phyloP scores from a whole-genome alignment of 2,113 vertebrate genomes.

The Lontra canadensis region DNA sequence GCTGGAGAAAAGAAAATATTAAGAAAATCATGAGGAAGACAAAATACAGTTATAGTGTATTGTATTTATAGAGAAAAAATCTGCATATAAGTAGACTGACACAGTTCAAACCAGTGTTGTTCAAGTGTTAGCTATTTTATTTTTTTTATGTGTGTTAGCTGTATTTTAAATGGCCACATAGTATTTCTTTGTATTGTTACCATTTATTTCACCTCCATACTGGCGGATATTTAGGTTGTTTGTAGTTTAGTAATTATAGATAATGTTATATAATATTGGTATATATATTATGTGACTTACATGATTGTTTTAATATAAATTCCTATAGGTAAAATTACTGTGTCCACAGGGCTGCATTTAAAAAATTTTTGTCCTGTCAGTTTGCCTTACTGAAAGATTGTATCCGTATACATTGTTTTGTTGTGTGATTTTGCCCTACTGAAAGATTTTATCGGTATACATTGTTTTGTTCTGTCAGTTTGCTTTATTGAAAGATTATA shows the following conservation, averaged over 20 bases:
- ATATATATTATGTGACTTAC: neutral
- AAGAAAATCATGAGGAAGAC: neutral
- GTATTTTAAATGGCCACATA: neutral
- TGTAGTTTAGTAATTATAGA: neutral
- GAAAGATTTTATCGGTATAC: neutral
- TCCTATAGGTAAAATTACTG: neutral
- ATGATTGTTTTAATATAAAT: neutral
- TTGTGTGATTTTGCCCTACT: neutral
- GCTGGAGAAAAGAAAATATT: neutral
- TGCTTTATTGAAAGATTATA: neutral
- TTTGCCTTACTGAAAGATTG: neutral
- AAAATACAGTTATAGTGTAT: neutral
- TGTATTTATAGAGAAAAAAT: neutral
- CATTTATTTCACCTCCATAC: neutral
- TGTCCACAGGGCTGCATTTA: neutral
- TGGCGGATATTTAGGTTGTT: constrained; percentile 2
- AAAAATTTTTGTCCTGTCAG: neutral
- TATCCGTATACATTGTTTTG: neutral
- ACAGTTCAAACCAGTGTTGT: neutral
- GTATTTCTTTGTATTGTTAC: constrained; percentile 10
- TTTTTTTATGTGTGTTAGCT: neutral
- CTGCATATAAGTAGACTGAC: neutral
- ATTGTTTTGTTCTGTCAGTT: neutral
- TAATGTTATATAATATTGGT: neutral
- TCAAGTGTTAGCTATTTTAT: neutral